These are phyloP conservation scores for Chamaetylas fuelleborni DNA, from an alignment of 2,113 vertebrate species.

Conservation along the genomic window DNA sequence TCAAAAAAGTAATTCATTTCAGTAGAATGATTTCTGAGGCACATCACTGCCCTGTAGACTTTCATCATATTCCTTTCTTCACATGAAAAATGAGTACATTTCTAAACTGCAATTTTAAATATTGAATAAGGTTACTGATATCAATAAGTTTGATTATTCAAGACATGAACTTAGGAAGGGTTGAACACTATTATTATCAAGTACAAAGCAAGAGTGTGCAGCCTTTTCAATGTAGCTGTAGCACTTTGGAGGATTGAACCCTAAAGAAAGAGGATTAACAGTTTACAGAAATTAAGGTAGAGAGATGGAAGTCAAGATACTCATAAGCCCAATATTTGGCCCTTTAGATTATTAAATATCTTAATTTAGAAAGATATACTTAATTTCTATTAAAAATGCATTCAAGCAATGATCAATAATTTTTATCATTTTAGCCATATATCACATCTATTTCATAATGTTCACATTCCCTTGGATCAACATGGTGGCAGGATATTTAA, in stretches of 20 bases:
- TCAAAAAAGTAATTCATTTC: slow-evolving; percentile 69
- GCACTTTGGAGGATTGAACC: background rate
- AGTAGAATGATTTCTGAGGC: slow-evolving; percentile 54
- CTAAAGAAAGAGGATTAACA: background rate
- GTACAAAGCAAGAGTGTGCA: background rate
- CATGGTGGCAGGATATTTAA: slow-evolving; percentile 2
- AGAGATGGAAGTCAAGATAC: background rate
- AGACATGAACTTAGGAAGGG: slow-evolving; percentile 21
- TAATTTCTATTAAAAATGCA: background rate
- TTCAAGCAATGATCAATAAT: background rate
- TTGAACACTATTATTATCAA: background rate
- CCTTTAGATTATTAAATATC: background rate
- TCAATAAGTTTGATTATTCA: slow-evolving; percentile 52
- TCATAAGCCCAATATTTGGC: background rate
- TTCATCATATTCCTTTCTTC: slow-evolving; percentile 52
- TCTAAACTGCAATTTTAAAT: slow-evolving; percentile 58
- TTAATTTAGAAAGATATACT: background rate
- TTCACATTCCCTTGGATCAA: background rate
- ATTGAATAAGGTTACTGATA: slow-evolving; percentile 58
- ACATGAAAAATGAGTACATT: slow-evolving; percentile 57
- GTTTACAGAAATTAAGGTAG: background rate
- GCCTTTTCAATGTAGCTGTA: background rate
- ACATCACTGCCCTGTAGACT: slow-evolving; percentile 43
- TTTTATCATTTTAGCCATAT: background rate
- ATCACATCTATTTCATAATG: background rate